Conservation (phyloP, 2,113 vertebrate species). For the Prolemur simus region DNA sequence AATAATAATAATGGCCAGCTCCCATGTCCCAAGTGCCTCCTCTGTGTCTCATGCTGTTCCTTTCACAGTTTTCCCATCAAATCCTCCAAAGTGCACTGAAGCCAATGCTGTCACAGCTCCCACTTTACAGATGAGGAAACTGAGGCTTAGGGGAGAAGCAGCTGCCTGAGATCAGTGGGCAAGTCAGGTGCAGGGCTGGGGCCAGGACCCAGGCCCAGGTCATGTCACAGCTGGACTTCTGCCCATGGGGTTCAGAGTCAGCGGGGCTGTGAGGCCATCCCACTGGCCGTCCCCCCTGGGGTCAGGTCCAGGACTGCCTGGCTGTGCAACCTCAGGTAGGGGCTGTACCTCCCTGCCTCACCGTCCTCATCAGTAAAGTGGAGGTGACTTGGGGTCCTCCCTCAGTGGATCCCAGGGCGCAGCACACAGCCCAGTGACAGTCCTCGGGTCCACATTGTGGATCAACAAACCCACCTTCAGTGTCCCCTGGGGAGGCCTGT, state of each 20-base stretch:
- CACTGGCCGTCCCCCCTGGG: background rate
- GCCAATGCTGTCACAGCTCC: background rate
- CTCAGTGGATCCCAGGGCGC: background rate
- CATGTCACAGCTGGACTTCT: background rate
- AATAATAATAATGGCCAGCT: background rate
- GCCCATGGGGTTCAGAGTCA: background rate
- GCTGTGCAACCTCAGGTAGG: background rate
- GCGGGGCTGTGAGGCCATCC: background rate
- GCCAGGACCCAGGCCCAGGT: background rate
- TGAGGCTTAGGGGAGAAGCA: background rate
- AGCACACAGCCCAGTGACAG: background rate
- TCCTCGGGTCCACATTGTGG: background rate
- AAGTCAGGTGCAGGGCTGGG: background rate
- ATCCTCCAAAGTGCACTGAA: background rate
- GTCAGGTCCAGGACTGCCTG: background rate
- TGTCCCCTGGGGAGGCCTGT: rapidly evolving
- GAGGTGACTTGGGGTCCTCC: background rate
- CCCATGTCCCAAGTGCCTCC: background rate
- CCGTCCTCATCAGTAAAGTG: background rate
- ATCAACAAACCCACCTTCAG: background rate
- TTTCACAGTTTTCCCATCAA: background rate
- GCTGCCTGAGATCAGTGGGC: background rate
- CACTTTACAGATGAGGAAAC: background rate
- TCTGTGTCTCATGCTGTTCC: background rate
- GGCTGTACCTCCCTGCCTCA: background rate